Evolutionary conservation across 2,113 vertebrate species (phyloP).

Genomic region (Neopipo cinnamomea): DNA sequence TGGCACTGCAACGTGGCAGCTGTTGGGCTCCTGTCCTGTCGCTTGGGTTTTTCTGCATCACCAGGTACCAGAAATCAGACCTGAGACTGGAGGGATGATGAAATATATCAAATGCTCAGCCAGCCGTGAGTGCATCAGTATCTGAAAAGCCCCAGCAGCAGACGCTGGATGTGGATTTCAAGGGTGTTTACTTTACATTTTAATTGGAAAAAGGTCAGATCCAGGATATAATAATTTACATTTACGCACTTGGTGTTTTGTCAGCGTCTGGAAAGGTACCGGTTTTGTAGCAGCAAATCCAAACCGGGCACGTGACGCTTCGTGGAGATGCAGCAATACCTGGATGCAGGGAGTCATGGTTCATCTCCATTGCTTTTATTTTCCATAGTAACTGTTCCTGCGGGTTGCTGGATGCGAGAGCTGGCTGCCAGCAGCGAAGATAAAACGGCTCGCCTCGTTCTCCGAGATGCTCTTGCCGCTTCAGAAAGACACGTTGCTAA

Average conservation of each 20-base stretch:
- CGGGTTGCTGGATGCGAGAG: fast-evolving
- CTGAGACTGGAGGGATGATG: neutral
- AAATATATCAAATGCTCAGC: neutral
- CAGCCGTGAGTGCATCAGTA: neutral
- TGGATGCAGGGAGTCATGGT: neutral
- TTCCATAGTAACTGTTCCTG: slow-evolving; percentile 7
- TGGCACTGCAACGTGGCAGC: neutral
- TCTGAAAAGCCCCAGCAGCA: neutral
- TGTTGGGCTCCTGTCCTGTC: neutral
- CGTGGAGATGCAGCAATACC: neutral
- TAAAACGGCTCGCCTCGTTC: neutral
- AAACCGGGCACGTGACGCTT: neutral
- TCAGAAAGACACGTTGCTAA: neutral
- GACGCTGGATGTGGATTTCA: neutral
- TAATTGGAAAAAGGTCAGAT: neutral
- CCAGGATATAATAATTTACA: neutral
- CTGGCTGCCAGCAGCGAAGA: neutral
- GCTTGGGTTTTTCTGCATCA: slow-evolving; percentile 19
- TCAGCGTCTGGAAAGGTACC: fast-evolving
- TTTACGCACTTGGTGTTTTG: neutral
- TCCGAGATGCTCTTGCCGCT: neutral
- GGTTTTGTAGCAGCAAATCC: neutral
- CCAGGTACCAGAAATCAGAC: neutral
- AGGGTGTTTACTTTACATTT: neutral
- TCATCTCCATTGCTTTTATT: neutral